Base-by-base conservation (phyloP, 2,113 vertebrate species). In the Silurus asotus region DNA sequence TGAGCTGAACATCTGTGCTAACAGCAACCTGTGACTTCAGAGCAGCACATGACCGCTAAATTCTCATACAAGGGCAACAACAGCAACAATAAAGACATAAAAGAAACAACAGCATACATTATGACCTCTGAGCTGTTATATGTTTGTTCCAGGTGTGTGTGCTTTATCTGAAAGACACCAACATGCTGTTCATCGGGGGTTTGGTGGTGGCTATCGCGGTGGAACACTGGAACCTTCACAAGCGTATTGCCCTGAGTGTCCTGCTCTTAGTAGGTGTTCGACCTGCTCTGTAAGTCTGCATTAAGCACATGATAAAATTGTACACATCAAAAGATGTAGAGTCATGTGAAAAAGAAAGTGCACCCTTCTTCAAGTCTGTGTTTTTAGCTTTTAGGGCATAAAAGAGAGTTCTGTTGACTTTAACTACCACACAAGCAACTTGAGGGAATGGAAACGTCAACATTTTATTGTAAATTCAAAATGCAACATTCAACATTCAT, bases 111-210 rank as follows among this genome's bases (percentile, higher is more conserved):
- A 37, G 37, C 37, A 37, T 37, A 2, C 4, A 5, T 8, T 23
- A 25, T 55, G 49, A 25, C 19, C 11, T 37, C 9, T 59, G 8
- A 10, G 28, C 59, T 59, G 3, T 61, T 65, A 76, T 82, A 20
- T 81, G n/a, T 86, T 20, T 92, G 64, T 90, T 45, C 3, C 93
- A 99, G 98, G 97, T 96, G 74, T 95, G 95, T 84, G 82, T 81
- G 58, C 94, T 98, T 85, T 99, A 99, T 72, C 0, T 99, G 88
- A 97, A 96, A 62, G 97, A 99, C 93, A 94, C 93, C 17, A 99
- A 96, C 78, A 94, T 99, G 96, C 94, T 99, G 64, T 98, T 98
- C 77, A 51, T 99, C 0, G 98, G 97, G 1, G 97, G 98, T 0
- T 89, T 99, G 90, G 78, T 99, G 91, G 93, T 99, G 92, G 98